Percentiles rank a stretch among this genome's conserved stretches.
phyloP scores from a whole-genome alignment of 2,113 vertebrate genomes.

The Azemiops feae region DNA sequence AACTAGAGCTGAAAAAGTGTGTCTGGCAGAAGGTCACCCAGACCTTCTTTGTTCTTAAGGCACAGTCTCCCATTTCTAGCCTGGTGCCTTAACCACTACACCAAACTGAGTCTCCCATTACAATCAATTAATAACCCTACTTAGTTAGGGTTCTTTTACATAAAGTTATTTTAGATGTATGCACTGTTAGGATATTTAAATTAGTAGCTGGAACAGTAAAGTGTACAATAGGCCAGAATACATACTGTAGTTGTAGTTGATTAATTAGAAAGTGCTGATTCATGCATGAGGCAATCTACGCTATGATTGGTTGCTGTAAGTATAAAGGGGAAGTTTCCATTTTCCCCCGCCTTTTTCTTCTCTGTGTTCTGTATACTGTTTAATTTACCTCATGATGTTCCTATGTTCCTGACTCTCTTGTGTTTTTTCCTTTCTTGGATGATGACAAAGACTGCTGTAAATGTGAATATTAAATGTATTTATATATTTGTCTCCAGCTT shows the following conservation, averaged over 20 bases:
- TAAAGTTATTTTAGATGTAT: background rate
- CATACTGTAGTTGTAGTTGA: background rate
- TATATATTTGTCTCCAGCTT: background rate
- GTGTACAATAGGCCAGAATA: background rate
- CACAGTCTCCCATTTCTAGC: background rate
- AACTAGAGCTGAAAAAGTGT: background rate
- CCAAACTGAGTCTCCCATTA: background rate
- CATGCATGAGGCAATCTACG: background rate
- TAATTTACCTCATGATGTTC: background rate
- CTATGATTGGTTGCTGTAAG: background rate
- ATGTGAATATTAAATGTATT: background rate
- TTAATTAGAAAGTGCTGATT: background rate
- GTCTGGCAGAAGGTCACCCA: background rate
- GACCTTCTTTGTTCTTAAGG: background rate
- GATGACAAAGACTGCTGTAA: background rate
- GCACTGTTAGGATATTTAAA: background rate
- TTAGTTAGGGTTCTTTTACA: background rate
- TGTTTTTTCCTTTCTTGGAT: background rate
- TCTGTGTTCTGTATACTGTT: background rate
- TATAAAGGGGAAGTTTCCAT: background rate
- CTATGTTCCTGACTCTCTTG: background rate
- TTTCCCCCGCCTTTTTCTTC: background rate
- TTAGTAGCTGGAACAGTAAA: background rate
- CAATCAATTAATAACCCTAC: background rate
- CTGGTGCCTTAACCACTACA: background rate